Base-by-base conservation (phyloP, 2,113 vertebrate species). In the Sarotherodon lohbergeri region DNA sequence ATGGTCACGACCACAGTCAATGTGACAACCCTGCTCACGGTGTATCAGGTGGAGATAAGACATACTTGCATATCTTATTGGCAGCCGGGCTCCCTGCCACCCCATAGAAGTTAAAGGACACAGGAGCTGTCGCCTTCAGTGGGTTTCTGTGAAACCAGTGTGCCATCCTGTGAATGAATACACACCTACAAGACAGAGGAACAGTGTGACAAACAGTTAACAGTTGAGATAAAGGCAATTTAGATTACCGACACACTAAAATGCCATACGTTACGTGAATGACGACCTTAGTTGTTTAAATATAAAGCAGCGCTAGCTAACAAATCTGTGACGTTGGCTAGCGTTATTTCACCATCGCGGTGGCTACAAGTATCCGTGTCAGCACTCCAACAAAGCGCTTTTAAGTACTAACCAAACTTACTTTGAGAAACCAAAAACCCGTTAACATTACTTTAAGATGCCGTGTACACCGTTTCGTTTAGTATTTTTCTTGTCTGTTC, bases 141-240 rank as follows among this genome's bases (percentile, higher is more conserved):
- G 99, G 99, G 94, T 99, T 99, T 93, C 98, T 97, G 91, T 99
- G 98, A 96, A 99, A 99, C 99, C 99, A 99, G 81, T 99, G 98
- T 5, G 98, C 97, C 99, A 99, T 99, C 34, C 93, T 98, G 92
- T 85, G 36, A 55, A 59, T 29, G 50, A 54, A 84, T 5, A 92
- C 80, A 92, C 87, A 76, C 92, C 92, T 61, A 52, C 7, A 19
- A 84, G 34, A 59, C 1, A 29, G n/a, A 10, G 56, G 57, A 12
- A 90, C 4, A 59, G 2, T 1, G 29, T 52, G 41, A 86, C 76
- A 88, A 24, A 5, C 32, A 24, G 55, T 39, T 66, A 29, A 29
- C 48, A 5, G 9, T n/a, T 11, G 9, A 4, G 5, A 29, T 12
- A 32, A 11, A 50, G 24, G 43, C 13, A 4, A 78, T 78, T 17